Evolutionary conservation across 2,113 vertebrate genomes (phyloP).

Genomic region (Nycticryphes semicollaris): DNA sequence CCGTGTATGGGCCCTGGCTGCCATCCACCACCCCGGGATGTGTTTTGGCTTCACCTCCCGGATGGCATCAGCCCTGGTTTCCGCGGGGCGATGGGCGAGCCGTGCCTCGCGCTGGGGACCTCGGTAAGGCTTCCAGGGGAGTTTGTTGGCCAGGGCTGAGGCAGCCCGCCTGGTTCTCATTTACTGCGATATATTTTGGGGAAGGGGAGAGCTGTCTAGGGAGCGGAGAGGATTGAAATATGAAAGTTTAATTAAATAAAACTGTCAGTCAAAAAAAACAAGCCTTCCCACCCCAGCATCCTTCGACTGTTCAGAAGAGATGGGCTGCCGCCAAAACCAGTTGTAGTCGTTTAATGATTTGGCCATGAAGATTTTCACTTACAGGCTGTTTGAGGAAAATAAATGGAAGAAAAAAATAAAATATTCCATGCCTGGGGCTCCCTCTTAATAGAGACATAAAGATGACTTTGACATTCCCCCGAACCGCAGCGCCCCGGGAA

Average conservation of each 20-base stretch:
- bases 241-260: constrained; percentile 57
- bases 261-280: constrained; percentile 41
- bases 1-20: neutral
- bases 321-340: constrained; percentile 52
- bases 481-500: constrained; percentile 44
- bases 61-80: neutral
- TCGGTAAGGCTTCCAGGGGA: neutral
- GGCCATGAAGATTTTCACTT: constrained; percentile 64
- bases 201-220: constrained; percentile 49
- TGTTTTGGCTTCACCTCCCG: neutral
- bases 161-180: constrained; percentile 19
- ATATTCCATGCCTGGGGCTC: constrained; percentile 64
- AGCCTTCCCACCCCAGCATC: constrained; percentile 53
- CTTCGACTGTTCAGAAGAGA: constrained; percentile 39
- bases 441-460: constrained; percentile 64
- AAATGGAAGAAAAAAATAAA: constrained; percentile 20
- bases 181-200: constrained; percentile 12
- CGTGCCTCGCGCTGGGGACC: neutral
- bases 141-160: neutral
- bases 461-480: constrained; percentile 59
- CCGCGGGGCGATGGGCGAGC: neutral
- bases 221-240: constrained; percentile 19
- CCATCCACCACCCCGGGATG: neutral
- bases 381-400: constrained; percentile 64
- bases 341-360: constrained; percentile 55